These are phyloP conservation scores for Craterocephalus amniculus DNA, from an alignment of 2,797 vertebrate genomes.

Conservation along the genomic window DNA sequence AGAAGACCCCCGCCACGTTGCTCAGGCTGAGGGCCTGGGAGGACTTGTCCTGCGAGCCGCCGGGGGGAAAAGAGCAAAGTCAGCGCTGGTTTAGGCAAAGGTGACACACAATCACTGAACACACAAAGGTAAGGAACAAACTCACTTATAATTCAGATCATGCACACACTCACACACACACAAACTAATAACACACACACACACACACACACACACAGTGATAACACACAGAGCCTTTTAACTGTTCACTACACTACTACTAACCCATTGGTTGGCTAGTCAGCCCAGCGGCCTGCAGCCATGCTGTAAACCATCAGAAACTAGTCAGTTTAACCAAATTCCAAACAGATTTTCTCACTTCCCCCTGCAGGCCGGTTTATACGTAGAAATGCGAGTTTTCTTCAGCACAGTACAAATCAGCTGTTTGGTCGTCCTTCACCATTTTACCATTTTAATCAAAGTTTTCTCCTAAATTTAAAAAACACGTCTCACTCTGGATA, in stretches of 20 bases:
- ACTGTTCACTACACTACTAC: slow-evolving; percentile 14
- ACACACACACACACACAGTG: slow-evolving; percentile 43
- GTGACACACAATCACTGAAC: slow-evolving; percentile 23
- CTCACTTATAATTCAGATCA: slow-evolving; percentile 16
- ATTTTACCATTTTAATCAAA: no score
- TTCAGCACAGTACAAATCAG: background rate
- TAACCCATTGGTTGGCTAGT: background rate
- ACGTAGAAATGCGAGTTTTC: background rate
- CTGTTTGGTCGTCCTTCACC: no score
- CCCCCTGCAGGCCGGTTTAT: background rate
- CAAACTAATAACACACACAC: no score
- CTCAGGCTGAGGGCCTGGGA: slow-evolving; percentile 96
- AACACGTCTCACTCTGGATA: no score
- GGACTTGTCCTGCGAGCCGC: slow-evolving; percentile 90
- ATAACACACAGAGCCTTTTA: background rate
- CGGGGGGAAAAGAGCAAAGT: slow-evolving; percentile 41
- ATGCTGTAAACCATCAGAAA: slow-evolving; percentile 1
- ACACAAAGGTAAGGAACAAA: slow-evolving; percentile 1
- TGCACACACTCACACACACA: slow-evolving; percentile 40
- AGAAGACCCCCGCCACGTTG: slow-evolving; percentile 98
- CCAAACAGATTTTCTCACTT: slow-evolving; percentile 13
- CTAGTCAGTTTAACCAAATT: slow-evolving; percentile 11
- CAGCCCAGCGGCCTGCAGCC: background rate
- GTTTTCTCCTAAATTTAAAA: no score
- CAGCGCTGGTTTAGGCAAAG: slow-evolving; percentile 35